These are phyloP conservation scores for Microcaecilia unicolor DNA, from an alignment of 2,797 vertebrate genomes.

Conservation along the genomic window DNA sequence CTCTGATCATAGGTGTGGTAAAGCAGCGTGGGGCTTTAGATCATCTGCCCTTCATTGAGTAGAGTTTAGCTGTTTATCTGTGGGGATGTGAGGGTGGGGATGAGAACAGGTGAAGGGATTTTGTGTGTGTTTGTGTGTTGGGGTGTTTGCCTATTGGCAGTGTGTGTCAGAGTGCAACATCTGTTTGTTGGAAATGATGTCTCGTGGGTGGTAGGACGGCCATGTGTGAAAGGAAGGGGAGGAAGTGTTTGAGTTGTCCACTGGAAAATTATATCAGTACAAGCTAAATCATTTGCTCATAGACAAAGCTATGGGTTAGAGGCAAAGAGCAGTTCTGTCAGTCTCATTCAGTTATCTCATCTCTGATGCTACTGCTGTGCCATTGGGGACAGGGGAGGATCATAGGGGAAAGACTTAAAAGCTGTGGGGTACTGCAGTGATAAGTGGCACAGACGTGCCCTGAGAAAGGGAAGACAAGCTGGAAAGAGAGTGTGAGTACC, in stretches of 20 bases:
- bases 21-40: no score
- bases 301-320: conserved; percentile 14
- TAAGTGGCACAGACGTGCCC: not conserved
- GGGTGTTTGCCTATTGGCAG: no score
- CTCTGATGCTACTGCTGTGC: conserved; percentile 8
- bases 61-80: no score
- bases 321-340: conserved; percentile 42
- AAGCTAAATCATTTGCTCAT: conserved; percentile 2
- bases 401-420: accelerated
- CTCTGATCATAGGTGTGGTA: no score
- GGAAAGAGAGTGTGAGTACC: no score
- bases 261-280: not conserved
- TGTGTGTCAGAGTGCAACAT: conserved; percentile 38
- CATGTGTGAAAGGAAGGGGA: no score
- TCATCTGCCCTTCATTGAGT: no score
- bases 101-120: no score
- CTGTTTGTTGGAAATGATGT: conserved; percentile 16
- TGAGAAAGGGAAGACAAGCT: not conserved
- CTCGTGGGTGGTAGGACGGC: not conserved
- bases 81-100: no score
- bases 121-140: no score
- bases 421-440: not conserved
- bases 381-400: not conserved
- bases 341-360: conserved; percentile 7
- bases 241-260: not conserved